Conservation (phyloP, 2,888 invertebrate genomes). For the Scaptomyza reducta region DNA sequence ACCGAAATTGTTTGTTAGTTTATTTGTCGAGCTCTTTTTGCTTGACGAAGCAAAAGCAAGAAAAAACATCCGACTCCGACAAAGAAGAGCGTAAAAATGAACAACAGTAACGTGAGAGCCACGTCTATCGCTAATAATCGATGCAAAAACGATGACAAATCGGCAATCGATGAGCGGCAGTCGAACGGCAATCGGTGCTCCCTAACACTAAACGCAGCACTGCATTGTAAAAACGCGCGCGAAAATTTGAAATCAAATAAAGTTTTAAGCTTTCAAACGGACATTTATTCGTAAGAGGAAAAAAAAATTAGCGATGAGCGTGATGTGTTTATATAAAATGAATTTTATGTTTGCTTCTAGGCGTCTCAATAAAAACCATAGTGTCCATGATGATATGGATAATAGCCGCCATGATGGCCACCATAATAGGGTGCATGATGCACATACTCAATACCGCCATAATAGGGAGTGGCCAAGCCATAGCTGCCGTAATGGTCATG, state of each 20-base stretch:
- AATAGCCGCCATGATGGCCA: constrained; percentile 64
- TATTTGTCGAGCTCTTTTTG: constrained; percentile 46
- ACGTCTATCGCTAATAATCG: constrained; percentile 32
- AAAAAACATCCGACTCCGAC: constrained; percentile 58
- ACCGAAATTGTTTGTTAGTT: constrained; percentile 48
- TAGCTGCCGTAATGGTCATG: constrained; percentile 53
- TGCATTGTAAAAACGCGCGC: constrained; percentile 18
- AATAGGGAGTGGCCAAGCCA: constrained; percentile 60
- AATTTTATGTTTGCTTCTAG: constrained; percentile 17
- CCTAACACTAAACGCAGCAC: constrained; percentile 22
- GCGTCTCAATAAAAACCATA: constrained; percentile 61
- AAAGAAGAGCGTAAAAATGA: constrained; percentile 62
- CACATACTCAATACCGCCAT: constrained; percentile 66
- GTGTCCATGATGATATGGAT: constrained; percentile 73
- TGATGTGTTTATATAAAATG: constrained; percentile 31
- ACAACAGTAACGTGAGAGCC: constrained; percentile 48
- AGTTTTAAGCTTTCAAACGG: constrained; percentile 36
- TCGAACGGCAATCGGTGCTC: constrained; percentile 8
- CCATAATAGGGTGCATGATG: constrained; percentile 65
- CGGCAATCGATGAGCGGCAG: constrained; percentile 2
- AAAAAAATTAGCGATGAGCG: constrained; percentile 33
- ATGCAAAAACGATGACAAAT: not conserved
- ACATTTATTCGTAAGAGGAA: constrained; percentile 43
- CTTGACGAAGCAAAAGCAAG: constrained; percentile 41
- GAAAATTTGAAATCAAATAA: constrained; percentile 22